phyloP scores from a whole-genome alignment of 2,113 vertebrate genomes.

The Hypomesus transpacificus region DNA sequence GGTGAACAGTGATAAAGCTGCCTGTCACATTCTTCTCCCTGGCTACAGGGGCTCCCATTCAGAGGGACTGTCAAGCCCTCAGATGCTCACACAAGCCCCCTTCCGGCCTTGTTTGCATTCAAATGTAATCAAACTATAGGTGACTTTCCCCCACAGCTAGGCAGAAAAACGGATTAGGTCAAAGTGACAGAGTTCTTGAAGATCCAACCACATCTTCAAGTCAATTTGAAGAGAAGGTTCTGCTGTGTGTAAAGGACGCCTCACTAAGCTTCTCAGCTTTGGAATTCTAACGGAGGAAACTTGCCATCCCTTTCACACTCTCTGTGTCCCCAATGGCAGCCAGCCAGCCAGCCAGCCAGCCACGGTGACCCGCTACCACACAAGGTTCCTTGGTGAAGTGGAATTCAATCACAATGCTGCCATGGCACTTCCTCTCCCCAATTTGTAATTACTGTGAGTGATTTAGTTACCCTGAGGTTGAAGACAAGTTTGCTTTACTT shows the following conservation, averaged over 20 bases:
- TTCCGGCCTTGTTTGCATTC: constrained; percentile 89
- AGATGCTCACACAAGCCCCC: constrained; percentile 76
- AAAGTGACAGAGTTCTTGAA: constrained; percentile 75
- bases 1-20: constrained; percentile 83
- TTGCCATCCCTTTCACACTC: constrained; percentile 65
- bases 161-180: constrained; percentile 90
- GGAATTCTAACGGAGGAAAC: constrained; percentile 59
- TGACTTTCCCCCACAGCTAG: constrained; percentile 81
- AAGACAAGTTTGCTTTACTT: too few species aligned
- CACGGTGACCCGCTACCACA: constrained; percentile 57
- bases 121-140: constrained; percentile 86
- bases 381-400: constrained; percentile 42
- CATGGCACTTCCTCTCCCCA: constrained; percentile 18
- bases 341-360: constrained; percentile 49
- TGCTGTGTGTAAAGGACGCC: constrained; percentile 59
- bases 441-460: constrained; percentile 2
- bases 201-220: constrained; percentile 41
- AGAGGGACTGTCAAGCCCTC: constrained; percentile 77
- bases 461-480: background rate
- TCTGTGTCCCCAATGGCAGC: constrained; percentile 58
- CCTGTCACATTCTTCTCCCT: constrained; percentile 93
- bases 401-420: constrained; percentile 34
- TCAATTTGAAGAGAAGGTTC: constrained; percentile 4
- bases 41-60: constrained; percentile 88
- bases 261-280: constrained; percentile 69